Base-by-base conservation (phyloP, 2,797 vertebrate species). In the Gadopsis bispinosus region DNA sequence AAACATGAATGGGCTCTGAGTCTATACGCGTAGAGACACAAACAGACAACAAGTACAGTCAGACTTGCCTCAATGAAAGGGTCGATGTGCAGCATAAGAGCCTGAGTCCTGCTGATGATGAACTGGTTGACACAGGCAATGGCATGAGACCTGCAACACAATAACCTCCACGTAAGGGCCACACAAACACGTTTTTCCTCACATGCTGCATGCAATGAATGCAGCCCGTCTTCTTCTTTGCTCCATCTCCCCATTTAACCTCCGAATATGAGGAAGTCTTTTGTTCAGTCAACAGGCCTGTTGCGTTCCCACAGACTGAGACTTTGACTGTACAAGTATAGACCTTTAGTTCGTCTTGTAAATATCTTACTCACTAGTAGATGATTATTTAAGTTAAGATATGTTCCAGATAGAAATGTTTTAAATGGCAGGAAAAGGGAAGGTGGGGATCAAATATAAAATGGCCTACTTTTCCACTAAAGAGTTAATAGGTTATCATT, bases 61-160 rank as follows among this genome's bases (percentile, higher is more conserved):
- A 51, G 43, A 83, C 88, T 92, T 93, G 96, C 98, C 97, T 99
- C 98, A 78, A 99, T 98, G 88, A 99, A 99, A 80, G 97, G 95
- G 92, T 99, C 98, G 67, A 99, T 99, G 91, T 99, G 97, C 82
- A 99, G 89, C 98, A 99, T 99, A 16, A 99, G 96, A 69, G 98
- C 98, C 92, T 99, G 98, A 86, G 98, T 99, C 93, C 98, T 96
- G 92, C 97, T 97, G 94, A 99, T 98, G 93, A 99, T 99, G 86
- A 99, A 99, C 79, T 99, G 98, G 94, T 99, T 99, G 78, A 99
- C 98, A 1, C 98, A 99, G 51, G 97, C 98, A 55, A 99, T 97
- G 89, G 98, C 98, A 86, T 99, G 98, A 91, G 98, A 99, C 91
- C 98, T 99, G 92, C 37, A 85, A 89, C 66, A 89, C 81, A 92